Evolutionary conservation across 1,140 invertebrate species (phyloP).

Genomic region (Hirudo medicinalis): DNA sequence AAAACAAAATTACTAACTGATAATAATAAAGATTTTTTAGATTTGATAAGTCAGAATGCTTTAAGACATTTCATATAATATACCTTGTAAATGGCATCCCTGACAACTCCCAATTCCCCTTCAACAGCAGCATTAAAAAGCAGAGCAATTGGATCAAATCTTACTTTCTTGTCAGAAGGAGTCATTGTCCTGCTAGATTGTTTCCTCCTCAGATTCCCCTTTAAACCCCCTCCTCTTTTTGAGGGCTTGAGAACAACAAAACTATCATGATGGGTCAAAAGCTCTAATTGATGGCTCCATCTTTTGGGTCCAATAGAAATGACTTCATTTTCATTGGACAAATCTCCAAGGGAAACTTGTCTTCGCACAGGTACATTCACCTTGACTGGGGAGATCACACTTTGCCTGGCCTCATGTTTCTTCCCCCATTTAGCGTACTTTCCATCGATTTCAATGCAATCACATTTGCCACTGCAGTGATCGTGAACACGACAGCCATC

Average conservation of each 20-base stretch:
- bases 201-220: not conserved
- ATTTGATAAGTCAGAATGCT: no score
- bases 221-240: not conserved
- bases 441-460: not conserved
- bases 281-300: slow-evolving; percentile 10
- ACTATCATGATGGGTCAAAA: not conserved
- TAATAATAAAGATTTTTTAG: no score
- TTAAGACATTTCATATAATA: no score
- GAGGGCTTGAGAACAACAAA: no score
- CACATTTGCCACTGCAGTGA: not conserved
- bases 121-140: slow-evolving; percentile 5
- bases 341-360: not conserved
- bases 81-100: not conserved
- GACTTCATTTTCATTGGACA: not conserved
- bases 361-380: not conserved
- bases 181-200: not conserved
- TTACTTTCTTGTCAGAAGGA: not conserved
- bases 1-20: not conserved
- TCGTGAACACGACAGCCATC: not conserved
- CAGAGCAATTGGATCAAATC: not conserved
- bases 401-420: not conserved
- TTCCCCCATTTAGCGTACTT: no score
- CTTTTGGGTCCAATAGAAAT: not conserved
- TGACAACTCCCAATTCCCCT: slow-evolving; percentile 3
- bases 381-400: not conserved